phyloP scores from a whole-genome alignment of 2,888 invertebrate species.

The Cactoblastis cactorum region DNA sequence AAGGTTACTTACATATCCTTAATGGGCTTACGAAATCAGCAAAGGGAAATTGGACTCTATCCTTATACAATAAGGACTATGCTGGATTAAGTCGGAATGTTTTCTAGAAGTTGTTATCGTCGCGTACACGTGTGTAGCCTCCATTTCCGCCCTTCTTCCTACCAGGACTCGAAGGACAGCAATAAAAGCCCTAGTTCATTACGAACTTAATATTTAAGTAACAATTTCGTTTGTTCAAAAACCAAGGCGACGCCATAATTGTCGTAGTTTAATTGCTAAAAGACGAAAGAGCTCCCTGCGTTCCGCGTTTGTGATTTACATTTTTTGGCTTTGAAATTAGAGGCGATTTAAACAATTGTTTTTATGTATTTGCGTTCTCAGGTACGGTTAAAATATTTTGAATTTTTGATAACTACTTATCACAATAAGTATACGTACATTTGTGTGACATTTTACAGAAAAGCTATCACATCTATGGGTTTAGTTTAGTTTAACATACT shows the following conservation, averaged over 20 bases:
- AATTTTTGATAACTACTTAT: background rate
- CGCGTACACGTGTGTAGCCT: conserved; percentile 61
- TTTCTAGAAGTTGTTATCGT: conserved; percentile 50
- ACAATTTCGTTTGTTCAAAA: conserved; percentile 35
- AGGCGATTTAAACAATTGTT: background rate
- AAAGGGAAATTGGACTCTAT: background rate
- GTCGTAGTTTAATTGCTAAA: conserved; percentile 20
- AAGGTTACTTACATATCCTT: conserved; percentile 12
- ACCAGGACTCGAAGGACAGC: conserved; percentile 58
- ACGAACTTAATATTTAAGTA: conserved; percentile 48
- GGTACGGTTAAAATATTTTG: background rate
- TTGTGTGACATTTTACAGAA: too few species aligned
- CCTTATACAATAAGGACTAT: background rate
- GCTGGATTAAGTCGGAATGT: conserved; percentile 23
- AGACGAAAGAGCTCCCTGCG: conserved; percentile 11
- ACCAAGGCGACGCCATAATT: conserved; percentile 25
- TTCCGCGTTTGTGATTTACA: background rate
- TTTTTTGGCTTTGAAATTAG: background rate
- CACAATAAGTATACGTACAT: too few species aligned
- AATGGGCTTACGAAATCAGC: background rate
- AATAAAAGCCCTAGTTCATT: conserved; percentile 63
- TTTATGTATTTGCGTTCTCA: background rate
- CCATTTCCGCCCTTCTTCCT: conserved; percentile 69
- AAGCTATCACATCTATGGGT: too few species aligned
- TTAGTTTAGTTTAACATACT: too few species aligned